Percentiles rank a stretch among this genome's conserved stretches.
These are phyloP conservation scores for Neocloeon triangulifer DNA, from an alignment of 1,140 invertebrate species.

Conservation along the genomic window DNA sequence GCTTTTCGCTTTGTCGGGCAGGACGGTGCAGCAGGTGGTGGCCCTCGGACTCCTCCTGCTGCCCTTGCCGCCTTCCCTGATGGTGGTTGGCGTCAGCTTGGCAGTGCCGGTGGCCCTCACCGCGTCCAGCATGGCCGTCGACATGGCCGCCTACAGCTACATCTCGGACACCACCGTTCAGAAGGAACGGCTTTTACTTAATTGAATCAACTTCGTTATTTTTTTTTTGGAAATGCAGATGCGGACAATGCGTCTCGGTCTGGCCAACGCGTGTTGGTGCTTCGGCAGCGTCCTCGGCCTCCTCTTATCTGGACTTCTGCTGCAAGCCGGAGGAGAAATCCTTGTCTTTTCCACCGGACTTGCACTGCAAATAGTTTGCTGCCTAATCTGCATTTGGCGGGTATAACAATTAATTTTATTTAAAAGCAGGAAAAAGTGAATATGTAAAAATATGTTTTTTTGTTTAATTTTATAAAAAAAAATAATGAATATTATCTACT, in stretches of 20 bases:
- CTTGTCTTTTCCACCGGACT: too few species aligned
- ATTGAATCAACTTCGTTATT: too few species aligned
- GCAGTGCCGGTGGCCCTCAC: slow-evolving; percentile 1
- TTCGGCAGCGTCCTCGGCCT: background rate
- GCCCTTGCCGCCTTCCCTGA: background rate
- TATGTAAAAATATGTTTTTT: too few species aligned
- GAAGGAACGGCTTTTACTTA: too few species aligned
- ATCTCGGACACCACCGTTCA: background rate
- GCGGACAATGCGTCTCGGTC: background rate
- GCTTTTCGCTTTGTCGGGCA: background rate
- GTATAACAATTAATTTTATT: too few species aligned
- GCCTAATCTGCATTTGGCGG: too few species aligned
- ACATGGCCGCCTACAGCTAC: background rate
- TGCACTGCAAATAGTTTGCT: too few species aligned
- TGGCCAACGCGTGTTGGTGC: slow-evolving; percentile 1
- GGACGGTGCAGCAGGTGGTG: background rate
- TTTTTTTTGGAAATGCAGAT: too few species aligned
- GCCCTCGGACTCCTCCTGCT: background rate
- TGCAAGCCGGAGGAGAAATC: too few species aligned
- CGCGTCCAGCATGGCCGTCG: background rate
- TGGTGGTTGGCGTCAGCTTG: background rate
- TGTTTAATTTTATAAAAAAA: too few species aligned
- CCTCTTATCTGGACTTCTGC: slow-evolving; percentile 1
- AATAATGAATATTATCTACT: too few species aligned
- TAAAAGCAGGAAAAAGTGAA: too few species aligned